Evolutionary conservation across 2,113 vertebrate genomes (phyloP).

Genomic region (Aramus guarauna): DNA sequence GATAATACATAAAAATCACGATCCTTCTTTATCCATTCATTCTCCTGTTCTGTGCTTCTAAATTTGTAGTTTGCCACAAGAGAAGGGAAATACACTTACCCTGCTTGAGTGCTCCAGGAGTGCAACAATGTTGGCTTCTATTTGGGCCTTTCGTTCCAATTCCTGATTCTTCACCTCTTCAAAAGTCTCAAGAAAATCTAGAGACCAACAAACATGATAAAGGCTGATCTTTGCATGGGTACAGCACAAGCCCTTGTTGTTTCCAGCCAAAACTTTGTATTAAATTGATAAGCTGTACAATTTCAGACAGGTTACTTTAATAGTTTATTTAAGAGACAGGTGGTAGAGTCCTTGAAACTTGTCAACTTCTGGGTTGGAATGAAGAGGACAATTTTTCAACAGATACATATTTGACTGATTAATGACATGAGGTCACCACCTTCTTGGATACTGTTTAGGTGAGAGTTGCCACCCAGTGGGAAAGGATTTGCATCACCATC

Average conservation of each 20-base stretch:
- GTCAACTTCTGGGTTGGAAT: fast-evolving
- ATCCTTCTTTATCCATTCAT: neutral
- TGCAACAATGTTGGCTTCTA: conserved; percentile 82
- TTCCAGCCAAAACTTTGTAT: neutral
- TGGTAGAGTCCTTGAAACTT: neutral
- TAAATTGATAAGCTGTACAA: neutral
- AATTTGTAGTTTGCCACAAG: neutral
- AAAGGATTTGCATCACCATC: neutral
- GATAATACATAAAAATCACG: neutral
- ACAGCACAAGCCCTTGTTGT: neutral
- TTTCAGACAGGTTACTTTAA: neutral
- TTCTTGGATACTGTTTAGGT: neutral
- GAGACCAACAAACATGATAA: conserved; percentile 22
- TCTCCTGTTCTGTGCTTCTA: neutral
- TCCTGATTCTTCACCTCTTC: conserved; percentile 81
- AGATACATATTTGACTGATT: neutral
- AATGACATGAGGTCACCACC: neutral
- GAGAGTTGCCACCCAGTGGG: neutral
- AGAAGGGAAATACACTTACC: conserved; percentile 62
- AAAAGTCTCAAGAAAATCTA: conserved; percentile 87
- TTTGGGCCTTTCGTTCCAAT: conserved; percentile 75
- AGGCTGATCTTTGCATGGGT: neutral
- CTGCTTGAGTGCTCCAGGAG: conserved; percentile 89
- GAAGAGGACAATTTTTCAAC: neutral
- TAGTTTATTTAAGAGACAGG: neutral